Conservation (phyloP, 1,140 invertebrate genomes). For the Procambarus clarkii region DNA sequence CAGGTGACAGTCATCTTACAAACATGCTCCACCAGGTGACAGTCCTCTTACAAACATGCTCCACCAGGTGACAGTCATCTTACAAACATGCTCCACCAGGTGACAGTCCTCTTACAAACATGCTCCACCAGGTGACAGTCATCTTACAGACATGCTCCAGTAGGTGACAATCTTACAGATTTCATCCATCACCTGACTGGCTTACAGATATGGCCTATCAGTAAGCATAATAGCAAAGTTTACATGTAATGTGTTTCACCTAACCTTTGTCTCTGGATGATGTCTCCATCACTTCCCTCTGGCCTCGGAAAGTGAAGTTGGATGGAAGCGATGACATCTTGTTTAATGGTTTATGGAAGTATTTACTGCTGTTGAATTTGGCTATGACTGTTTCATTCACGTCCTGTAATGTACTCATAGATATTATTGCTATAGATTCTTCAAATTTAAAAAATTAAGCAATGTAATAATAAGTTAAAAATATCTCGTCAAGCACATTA, state of each 20-base stretch:
- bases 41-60: too few relatives aligned
- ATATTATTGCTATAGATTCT: background rate
- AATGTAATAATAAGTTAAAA: too few relatives aligned
- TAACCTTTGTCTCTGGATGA: conserved; percentile 41
- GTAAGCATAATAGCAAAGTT: background rate
- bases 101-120: too few relatives aligned
- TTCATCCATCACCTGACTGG: too few relatives aligned
- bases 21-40: too few relatives aligned
- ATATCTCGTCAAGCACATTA: too few relatives aligned
- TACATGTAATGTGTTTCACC: background rate
- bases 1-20: too few relatives aligned
- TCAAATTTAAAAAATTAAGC: background rate
- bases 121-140: too few relatives aligned
- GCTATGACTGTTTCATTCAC: conserved; percentile 60
- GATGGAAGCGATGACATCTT: conserved; percentile 81
- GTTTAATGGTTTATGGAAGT: conserved; percentile 76
- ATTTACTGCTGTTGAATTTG: conserved; percentile 71
- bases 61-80: too few relatives aligned
- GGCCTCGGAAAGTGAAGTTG: conserved; percentile 79
- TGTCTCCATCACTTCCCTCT: conserved; percentile 56
- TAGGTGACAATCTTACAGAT: too few relatives aligned
- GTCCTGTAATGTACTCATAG: conserved; percentile 26
- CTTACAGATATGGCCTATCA: background rate
- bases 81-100: too few relatives aligned
- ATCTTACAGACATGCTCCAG: too few relatives aligned